Evolutionary conservation across 2,113 vertebrate genomes (phyloP).

Genomic region (Rousettus leschenaultii): DNA sequence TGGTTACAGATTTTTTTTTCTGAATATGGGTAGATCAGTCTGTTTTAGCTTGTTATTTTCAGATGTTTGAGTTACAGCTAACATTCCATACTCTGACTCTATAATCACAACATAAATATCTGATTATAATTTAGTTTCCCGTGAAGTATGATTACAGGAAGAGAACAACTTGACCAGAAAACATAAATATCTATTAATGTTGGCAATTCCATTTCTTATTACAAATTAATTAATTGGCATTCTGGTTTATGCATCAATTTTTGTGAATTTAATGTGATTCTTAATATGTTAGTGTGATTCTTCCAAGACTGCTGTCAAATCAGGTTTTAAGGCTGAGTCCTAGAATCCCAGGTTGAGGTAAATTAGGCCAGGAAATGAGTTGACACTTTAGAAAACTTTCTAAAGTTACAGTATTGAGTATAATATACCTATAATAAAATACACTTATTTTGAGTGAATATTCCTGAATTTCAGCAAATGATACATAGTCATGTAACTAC

Average conservation of each 20-base stretch:
- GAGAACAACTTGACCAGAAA: not conserved
- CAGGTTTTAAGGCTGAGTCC: not conserved
- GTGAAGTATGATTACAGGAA: not conserved
- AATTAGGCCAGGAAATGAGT: not conserved
- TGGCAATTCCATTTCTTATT: not conserved
- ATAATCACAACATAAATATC: not conserved
- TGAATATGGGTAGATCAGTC: not conserved
- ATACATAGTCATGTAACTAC: not conserved
- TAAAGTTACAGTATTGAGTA: not conserved
- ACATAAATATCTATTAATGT: not conserved
- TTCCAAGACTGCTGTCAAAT: not conserved
- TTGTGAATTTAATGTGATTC: not conserved
- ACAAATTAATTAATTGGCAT: not conserved
- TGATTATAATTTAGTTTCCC: not conserved
- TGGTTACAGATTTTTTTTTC: not conserved
- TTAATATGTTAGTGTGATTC: not conserved
- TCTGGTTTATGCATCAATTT: not conserved
- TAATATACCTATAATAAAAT: not conserved
- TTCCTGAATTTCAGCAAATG: not conserved
- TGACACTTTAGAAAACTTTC: not conserved
- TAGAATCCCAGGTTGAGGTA: not conserved
- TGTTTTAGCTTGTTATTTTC: not conserved
- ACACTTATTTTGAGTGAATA: not conserved
- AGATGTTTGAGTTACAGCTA: not conserved
- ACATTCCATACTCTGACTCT: not conserved